Base-by-base conservation (phyloP, 2,888 invertebrate genomes). In the Escarpia spicata region DNA sequence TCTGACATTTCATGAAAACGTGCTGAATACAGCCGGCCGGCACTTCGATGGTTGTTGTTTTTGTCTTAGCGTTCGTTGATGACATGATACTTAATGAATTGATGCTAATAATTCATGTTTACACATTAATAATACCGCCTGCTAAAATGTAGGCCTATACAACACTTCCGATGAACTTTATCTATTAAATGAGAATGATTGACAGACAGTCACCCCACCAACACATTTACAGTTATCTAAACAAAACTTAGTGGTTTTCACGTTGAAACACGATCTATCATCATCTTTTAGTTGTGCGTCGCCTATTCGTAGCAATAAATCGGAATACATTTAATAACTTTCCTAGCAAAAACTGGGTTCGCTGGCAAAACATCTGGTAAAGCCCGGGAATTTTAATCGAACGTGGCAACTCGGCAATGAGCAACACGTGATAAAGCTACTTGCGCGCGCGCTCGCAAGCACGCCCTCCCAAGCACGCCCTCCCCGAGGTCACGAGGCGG, bases 361-460 rank as follows among this genome's bases (percentile, higher is more conserved):
- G 19, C 19, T 75, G 75, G 6, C 75, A n/a, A 75, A 75, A 6
- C 75, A 75, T 75, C 75, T 75, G 75, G 75, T 6, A 75, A 75
- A 75, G 19, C n/a, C 75, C 75, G 75, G 75, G 75, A 75, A 75
- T 75, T 75, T 75, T 75, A 75, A 75, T 75, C 75, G 75, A 75
- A 75, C 19, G 75, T 52, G 52, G 12, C 52, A 52, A 52, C 52
- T 52, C 75, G 75, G 75, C 75, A 75, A 26, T n/a, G 75, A 75
- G 75, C 75, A 75, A 75, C 75, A 75, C 75, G 6, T 26, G 75
- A 19, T 60, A 19, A 60, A 60, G 9, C 60, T 60, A 15, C 15
- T n/a, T 3, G 19, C 60, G 60, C 19, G 60, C 60, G 3, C 52
- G 2, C 52, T 1, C 52, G 12, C 52, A 12, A 45, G 12, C 52